phyloP scores from a whole-genome alignment of 2,888 invertebrate genomes.

The Exocentrus adspersus region DNA sequence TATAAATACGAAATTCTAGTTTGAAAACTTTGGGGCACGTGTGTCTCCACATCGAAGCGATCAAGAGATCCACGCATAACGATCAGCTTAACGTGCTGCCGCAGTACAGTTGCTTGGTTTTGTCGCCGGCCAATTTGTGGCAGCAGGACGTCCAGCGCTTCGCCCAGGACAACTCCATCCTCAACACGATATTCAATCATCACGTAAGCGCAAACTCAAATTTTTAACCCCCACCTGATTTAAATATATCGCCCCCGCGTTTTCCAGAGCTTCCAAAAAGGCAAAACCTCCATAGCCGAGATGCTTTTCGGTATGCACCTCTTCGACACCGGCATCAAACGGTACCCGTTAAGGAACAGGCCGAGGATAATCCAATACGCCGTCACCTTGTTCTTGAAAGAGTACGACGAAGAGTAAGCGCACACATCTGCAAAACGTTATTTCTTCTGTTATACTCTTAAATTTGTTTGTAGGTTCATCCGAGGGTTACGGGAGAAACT shows the following conservation, averaged over 20 bases:
- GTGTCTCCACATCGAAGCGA: conserved; percentile 86
- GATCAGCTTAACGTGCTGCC: conserved; percentile 73
- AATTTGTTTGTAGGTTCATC: conserved; percentile 70
- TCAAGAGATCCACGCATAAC: conserved; percentile 68
- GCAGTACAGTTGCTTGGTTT: conserved; percentile 88
- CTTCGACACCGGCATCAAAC: conserved; percentile 89
- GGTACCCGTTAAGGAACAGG: conserved; percentile 85
- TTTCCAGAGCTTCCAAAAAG: conserved; percentile 80
- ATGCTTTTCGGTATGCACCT: conserved; percentile 93
- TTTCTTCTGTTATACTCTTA: neutral
- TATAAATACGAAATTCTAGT: conserved; percentile 63
- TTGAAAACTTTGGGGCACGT: conserved; percentile 80
- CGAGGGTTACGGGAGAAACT: conserved; percentile 78
- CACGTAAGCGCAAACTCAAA: conserved; percentile 73
- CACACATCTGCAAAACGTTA: neutral
- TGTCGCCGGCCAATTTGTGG: conserved; percentile 97
- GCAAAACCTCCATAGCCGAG: conserved; percentile 86
- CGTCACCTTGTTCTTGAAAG: conserved; percentile 85
- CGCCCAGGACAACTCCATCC: conserved; percentile 80
- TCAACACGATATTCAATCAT: conserved; percentile 84
- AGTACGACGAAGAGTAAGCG: conserved; percentile 79
- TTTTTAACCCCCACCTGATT: neutral
- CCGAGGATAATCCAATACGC: conserved; percentile 90
- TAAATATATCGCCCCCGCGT: neutral
- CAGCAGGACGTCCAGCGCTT: conserved; percentile 83